Evolutionary conservation across 2,888 invertebrate species (phyloP).

Genomic region (Leptinotarsa peninsularis): DNA sequence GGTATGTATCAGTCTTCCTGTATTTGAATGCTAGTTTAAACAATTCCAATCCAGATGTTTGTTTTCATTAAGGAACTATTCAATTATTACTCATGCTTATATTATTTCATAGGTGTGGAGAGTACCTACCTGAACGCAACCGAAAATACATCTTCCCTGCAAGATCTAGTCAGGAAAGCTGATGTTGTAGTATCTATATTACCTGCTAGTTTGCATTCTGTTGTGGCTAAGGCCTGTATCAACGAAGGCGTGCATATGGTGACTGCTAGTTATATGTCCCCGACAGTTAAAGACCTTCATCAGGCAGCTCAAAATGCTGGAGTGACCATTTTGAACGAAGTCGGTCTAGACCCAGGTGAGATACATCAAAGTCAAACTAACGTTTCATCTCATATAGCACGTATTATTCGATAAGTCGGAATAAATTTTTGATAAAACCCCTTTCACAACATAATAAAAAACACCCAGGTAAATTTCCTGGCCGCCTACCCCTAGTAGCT

Average conservation of each 20-base stretch:
- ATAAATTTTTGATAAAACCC: too few species aligned
- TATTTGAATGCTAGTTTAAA: too few species aligned
- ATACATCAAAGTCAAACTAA: background rate
- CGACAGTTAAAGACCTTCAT: conserved; percentile 84
- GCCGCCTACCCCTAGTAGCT: too few species aligned
- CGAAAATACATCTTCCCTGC: conserved; percentile 75
- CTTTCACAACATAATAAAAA: too few species aligned
- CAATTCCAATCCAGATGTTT: too few species aligned
- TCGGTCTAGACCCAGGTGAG: conserved; percentile 92
- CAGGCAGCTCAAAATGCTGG: conserved; percentile 86
- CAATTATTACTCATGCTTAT: too few species aligned
- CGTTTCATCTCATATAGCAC: too few species aligned
- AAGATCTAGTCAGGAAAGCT: conserved; percentile 78
- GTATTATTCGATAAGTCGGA: too few species aligned
- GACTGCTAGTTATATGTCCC: conserved; percentile 94
- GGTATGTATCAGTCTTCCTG: conserved; percentile 62
- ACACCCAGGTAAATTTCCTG: too few species aligned
- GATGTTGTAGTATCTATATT: conserved; percentile 88
- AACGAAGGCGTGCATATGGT: conserved; percentile 91
- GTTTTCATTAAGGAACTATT: too few species aligned
- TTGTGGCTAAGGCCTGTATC: conserved; percentile 89
- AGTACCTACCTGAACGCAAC: conserved; percentile 82
- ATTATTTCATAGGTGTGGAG: conserved; percentile 67
- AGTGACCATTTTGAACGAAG: conserved; percentile 94
- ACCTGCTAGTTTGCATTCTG: conserved; percentile 90